Evolutionary conservation across 2,113 vertebrate species (phyloP).

Genomic region (Toxotes chatareus): DNA sequence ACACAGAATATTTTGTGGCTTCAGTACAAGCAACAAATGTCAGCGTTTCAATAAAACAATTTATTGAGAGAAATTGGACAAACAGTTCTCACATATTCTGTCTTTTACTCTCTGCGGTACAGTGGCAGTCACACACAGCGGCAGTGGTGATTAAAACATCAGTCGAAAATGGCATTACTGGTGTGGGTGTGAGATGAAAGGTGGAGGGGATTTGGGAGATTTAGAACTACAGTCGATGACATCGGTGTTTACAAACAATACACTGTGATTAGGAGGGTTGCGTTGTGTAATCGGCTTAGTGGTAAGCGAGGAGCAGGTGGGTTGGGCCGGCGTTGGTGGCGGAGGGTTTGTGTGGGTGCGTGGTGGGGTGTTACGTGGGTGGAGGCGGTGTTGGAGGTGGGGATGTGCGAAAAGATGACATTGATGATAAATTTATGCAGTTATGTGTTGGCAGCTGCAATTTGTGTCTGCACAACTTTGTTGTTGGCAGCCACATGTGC

Average conservation of each 20-base stretch:
- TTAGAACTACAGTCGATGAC: slow-evolving; percentile 74
- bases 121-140: slow-evolving; percentile 53
- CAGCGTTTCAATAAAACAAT: slow-evolving; percentile 20
- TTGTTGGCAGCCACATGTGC: background rate
- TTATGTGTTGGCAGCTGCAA: slow-evolving; percentile 56
- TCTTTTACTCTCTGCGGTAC: slow-evolving; percentile 33
- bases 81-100: slow-evolving; percentile 42
- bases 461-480: slow-evolving; percentile 42
- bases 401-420: slow-evolving; percentile 65
- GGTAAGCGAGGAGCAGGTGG: slow-evolving; percentile 76
- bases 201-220: slow-evolving; percentile 78
- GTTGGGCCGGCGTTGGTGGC: slow-evolving; percentile 50
- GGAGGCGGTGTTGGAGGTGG: slow-evolving; percentile 56
- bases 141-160: slow-evolving; percentile 77
- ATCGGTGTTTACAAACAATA: slow-evolving; percentile 73
- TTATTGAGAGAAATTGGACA: slow-evolving; percentile 27
- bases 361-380: slow-evolving; percentile 49
- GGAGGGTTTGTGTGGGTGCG: slow-evolving; percentile 18
- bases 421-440: slow-evolving; percentile 53
- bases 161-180: slow-evolving; percentile 61
- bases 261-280: slow-evolving; percentile 75
- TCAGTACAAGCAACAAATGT: slow-evolving; percentile 12
- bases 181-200: slow-evolving; percentile 78
- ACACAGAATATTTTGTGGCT: slow-evolving; percentile 23
- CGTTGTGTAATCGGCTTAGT: slow-evolving; percentile 81